Evolutionary conservation across 2,888 invertebrate species (phyloP).

Genomic region (Poecilobothrus nobilitatus): DNA sequence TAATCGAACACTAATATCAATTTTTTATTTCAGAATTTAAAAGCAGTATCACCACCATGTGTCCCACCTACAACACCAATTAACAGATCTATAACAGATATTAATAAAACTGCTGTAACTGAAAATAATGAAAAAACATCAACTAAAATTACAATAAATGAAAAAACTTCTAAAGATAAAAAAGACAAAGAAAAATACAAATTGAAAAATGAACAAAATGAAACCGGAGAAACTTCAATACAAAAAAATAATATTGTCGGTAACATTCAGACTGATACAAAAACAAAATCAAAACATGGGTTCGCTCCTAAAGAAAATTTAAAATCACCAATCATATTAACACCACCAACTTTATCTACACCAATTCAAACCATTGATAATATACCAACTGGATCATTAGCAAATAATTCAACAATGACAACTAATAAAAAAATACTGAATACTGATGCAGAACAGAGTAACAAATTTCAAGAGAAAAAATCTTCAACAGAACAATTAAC

Average conservation of each 20-base stretch:
- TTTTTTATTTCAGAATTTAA: background rate
- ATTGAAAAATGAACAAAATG: background rate
- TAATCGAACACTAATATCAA: too few species aligned
- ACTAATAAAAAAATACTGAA: conserved; percentile 11
- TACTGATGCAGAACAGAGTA: background rate
- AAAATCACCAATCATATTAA: conserved; percentile 14
- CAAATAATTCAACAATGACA: conserved; percentile 10
- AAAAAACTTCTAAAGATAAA: background rate
- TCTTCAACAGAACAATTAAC: background rate
- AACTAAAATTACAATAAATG: background rate
- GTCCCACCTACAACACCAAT: background rate
- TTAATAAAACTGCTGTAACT: background rate
- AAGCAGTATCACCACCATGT: background rate
- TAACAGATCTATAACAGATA: background rate
- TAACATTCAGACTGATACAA: conserved; percentile 24
- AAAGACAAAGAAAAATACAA: background rate
- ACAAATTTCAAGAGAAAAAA: background rate
- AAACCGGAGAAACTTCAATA: background rate
- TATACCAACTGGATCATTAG: conserved; percentile 17
- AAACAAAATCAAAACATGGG: conserved; percentile 22
- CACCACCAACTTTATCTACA: conserved; percentile 19
- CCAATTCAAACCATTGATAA: conserved; percentile 19
- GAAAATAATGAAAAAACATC: background rate
- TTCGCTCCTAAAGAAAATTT: conserved; percentile 17
- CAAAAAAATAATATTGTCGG: conserved; percentile 22